These are phyloP conservation scores for Ficedula albicollis DNA, from an alignment of 2,797 vertebrate species.

Conservation along the genomic window DNA sequence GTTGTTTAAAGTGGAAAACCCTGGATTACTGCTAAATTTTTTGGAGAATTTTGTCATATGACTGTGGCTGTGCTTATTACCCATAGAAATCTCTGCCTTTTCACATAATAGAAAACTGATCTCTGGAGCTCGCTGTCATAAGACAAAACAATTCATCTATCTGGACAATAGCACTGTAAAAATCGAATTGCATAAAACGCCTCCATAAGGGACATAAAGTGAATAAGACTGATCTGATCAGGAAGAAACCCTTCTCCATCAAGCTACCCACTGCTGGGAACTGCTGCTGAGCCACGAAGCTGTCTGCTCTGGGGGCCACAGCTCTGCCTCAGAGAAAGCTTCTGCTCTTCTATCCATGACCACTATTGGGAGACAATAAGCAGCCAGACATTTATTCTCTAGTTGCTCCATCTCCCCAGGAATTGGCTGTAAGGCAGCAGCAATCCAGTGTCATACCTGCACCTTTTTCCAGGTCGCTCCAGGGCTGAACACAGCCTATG, in stretches of 20 bases:
- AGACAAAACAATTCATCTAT: constrained; percentile 35
- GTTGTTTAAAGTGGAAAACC: constrained; percentile 16
- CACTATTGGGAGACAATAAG: neutral
- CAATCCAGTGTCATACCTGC: fast-evolving
- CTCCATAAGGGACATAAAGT: neutral
- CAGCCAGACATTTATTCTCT: neutral
- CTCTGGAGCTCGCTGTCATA: constrained; percentile 14
- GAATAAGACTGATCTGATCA: constrained; percentile 32
- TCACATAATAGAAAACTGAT: constrained; percentile 50
- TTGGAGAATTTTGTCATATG: neutral
- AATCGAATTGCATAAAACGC: constrained; percentile 22
- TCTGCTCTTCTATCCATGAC: neutral
- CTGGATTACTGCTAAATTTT: neutral
- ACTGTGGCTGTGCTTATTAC: neutral
- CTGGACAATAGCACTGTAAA: constrained; percentile 56
- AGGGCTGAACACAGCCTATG: neutral
- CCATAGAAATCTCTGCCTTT: constrained; percentile 22
- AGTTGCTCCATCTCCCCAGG: neutral
- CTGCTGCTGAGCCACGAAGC: neutral
- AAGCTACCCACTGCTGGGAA: constrained; percentile 12
- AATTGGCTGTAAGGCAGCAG: neutral
- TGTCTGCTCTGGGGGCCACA: neutral
- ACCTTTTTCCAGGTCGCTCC: neutral
- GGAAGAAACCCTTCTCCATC: neutral
- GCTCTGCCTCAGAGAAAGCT: neutral